These are phyloP conservation scores for Pollicipes pollicipes DNA, from an alignment of 1,140 invertebrate species.

Conservation along the genomic window DNA sequence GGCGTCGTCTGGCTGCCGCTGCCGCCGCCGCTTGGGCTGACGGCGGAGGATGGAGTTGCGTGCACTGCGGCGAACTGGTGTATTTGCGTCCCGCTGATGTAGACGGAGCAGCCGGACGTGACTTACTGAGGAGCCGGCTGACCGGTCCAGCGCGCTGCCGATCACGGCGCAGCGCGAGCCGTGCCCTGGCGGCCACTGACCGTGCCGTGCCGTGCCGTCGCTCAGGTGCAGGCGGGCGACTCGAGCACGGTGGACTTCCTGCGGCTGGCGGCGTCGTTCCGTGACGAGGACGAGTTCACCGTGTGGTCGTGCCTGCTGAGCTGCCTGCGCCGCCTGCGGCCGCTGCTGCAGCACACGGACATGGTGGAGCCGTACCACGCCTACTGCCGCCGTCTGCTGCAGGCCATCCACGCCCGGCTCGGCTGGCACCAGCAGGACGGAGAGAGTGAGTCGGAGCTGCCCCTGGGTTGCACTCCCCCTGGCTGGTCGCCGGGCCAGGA, in stretches of 20 bases:
- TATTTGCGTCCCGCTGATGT: too few relatives aligned
- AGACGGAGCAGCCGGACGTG: too few relatives aligned
- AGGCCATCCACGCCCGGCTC: slow-evolving; percentile 22
- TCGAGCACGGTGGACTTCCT: slow-evolving; percentile 27
- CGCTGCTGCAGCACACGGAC: slow-evolving; percentile 29
- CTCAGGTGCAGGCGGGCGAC: slow-evolving; percentile 27
- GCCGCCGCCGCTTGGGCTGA: too few relatives aligned
- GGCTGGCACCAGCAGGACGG: slow-evolving; percentile 23
- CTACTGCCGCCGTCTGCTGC: slow-evolving; percentile 24
- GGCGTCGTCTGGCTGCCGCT: too few relatives aligned
- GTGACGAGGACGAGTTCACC: slow-evolving; percentile 29
- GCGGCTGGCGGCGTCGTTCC: slow-evolving; percentile 26
- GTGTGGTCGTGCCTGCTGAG: slow-evolving; percentile 28
- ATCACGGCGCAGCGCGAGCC: too few relatives aligned
- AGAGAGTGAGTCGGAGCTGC: slow-evolving; percentile 24
- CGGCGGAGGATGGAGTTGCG: too few relatives aligned
- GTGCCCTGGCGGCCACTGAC: too few relatives aligned
- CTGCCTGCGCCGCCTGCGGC: slow-evolving; percentile 23
- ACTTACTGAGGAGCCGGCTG: too few relatives aligned
- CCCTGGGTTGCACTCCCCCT: too few relatives aligned
- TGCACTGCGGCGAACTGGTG: too few relatives aligned
- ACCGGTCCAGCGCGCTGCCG: too few relatives aligned
- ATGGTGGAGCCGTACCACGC: slow-evolving; percentile 21
- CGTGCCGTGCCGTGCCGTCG: not conserved
- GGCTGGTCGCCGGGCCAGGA: too few relatives aligned